These are phyloP conservation scores for Olivierus martensii DNA, from an alignment of 1,140 invertebrate species.

Conservation along the genomic window DNA sequence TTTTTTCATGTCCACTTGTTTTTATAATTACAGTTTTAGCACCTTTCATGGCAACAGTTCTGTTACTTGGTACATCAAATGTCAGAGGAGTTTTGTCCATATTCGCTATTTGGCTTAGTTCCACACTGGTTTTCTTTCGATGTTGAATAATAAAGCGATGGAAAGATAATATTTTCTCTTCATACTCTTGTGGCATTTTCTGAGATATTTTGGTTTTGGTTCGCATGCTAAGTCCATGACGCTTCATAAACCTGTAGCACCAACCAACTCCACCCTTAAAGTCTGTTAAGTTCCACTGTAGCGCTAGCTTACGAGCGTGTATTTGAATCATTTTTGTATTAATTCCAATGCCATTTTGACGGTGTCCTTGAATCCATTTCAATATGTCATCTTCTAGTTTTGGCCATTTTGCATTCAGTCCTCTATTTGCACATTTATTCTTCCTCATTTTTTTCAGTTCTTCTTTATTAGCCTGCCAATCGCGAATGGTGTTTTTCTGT, in stretches of 20 bases:
- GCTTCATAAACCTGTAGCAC: not conserved
- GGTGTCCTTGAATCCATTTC: too few species aligned
- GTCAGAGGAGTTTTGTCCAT: constrained; percentile 12
- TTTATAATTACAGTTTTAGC: constrained; percentile 5
- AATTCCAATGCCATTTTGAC: too few species aligned
- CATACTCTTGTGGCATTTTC: constrained; percentile 1
- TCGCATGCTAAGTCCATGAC: not conserved
- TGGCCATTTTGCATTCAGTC: too few species aligned
- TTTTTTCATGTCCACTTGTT: constrained; percentile 11
- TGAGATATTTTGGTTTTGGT: constrained; percentile 1
- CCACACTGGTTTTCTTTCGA: not conserved
- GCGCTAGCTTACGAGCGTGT: too few species aligned
- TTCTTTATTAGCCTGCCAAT: too few species aligned
- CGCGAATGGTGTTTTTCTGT: too few species aligned
- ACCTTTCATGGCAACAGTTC: constrained; percentile 6
- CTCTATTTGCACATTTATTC: too few species aligned
- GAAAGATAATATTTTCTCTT: constrained; percentile 1
- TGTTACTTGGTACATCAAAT: constrained; percentile 9
- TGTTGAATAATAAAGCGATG: not conserved
- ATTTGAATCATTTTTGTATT: too few species aligned
- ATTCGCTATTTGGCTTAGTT: constrained; percentile 6
- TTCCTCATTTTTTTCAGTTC: too few species aligned
- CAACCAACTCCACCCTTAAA: too few species aligned
- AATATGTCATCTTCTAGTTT: too few species aligned
- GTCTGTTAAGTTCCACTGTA: too few species aligned